A percentile compares a stretch with the other conserved stretches of the same genome.
Conservation (phyloP, 2,113 vertebrate species). For the Sciurus niger region DNA sequence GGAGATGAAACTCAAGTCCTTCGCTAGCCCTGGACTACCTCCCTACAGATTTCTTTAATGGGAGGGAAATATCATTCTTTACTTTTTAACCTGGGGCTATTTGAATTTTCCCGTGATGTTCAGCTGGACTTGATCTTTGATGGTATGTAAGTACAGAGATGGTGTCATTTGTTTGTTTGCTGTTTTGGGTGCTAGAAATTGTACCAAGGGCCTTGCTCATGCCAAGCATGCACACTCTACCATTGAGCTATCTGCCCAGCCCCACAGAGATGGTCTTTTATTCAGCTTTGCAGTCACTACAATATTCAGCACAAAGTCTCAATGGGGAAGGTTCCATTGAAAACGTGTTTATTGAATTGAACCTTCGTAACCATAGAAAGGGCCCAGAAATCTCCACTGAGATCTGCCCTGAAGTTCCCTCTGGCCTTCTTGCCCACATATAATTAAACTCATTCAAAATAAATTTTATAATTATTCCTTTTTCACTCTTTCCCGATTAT, state of each 20-base stretch:
- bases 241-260: not conserved
- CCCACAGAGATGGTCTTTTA: not conserved
- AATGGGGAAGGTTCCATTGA: not conserved
- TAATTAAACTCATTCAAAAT: conserved; percentile 64
- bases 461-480: conserved; percentile 50
- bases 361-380: conserved; percentile 25
- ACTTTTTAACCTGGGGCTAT: not conserved
- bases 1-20: not conserved
- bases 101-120: not conserved
- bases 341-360: conserved; percentile 31
- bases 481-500: conserved; percentile 38
- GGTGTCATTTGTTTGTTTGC: not conserved
- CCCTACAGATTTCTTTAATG: not conserved
- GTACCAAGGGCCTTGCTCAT: not conserved
- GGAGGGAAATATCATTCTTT: not conserved
- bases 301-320: not conserved
- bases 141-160: not conserved
- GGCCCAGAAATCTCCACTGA: not conserved
- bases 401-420: not conserved
- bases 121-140: conserved; percentile 20
- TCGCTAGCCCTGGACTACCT: not conserved
- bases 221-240: not conserved
- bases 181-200: not conserved
- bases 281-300: not conserved
- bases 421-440: not conserved